phyloP scores from a whole-genome alignment of 2,113 vertebrate genomes.

The Python bivittatus region DNA sequence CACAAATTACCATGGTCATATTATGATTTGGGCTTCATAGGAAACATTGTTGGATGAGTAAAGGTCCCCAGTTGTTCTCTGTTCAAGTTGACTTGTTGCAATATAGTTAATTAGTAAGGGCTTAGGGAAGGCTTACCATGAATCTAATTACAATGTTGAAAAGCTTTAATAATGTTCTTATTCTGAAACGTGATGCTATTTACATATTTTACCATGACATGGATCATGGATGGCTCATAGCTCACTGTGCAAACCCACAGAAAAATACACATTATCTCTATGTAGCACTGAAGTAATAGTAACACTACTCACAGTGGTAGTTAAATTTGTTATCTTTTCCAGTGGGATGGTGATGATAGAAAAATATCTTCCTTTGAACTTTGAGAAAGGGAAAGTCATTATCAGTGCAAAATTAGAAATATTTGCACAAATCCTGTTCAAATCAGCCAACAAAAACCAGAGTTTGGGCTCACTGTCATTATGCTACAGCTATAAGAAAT shows the following conservation, averaged over 20 bases:
- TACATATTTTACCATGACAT: conserved; percentile 62
- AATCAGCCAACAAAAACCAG: conserved; percentile 20
- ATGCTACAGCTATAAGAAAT: neutral
- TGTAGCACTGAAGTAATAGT: conserved; percentile 40
- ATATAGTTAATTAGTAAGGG: conserved; percentile 69
- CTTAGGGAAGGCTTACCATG: conserved; percentile 70
- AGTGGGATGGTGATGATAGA: neutral
- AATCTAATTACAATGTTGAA: conserved; percentile 70
- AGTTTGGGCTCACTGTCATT: neutral
- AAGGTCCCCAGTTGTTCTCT: conserved; percentile 59
- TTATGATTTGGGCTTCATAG: conserved; percentile 47
- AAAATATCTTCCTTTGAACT: conserved; percentile 31
- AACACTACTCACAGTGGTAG: conserved; percentile 49
- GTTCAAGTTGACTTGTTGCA: conserved; percentile 69
- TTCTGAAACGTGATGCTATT: conserved; percentile 52
- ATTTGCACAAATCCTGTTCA: conserved; percentile 31
- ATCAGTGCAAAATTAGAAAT: conserved; percentile 26
- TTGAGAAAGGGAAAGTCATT: conserved; percentile 39
- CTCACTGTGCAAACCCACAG: conserved; percentile 39
- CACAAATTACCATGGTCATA: conserved; percentile 30
- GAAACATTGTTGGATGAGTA: conserved; percentile 56
- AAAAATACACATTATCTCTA: conserved; percentile 36
- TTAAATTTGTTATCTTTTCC: conserved; percentile 22
- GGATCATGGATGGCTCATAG: conserved; percentile 51
- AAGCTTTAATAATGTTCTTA: conserved; percentile 69